Evolutionary conservation across 2,888 invertebrate species (phyloP), one percentile per base, ranked within the genome.

Genomic region (Globia sparganii): DNA sequence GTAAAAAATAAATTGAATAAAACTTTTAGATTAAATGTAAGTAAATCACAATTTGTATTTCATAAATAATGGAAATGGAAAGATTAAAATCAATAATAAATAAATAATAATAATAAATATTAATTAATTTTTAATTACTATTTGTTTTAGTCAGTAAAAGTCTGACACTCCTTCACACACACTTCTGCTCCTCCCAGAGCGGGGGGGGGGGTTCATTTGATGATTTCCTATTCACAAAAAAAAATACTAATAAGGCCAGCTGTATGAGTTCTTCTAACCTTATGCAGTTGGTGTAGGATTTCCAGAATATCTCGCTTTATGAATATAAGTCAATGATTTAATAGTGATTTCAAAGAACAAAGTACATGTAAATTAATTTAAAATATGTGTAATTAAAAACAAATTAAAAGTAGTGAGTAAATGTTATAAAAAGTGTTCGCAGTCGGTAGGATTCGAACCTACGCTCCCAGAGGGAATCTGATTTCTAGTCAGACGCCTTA

Each of bases 381-480:
- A 40, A 65, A n/a, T 37, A 62, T 25, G 4, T 18, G 4, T 37
- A n/a, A 43, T 13, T 61, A 34, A 11, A 34, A 61, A 15, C 6
- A 18, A 43, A 66, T 11, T 21, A 21, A n/a, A 37, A 46, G 21
- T 28, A 28, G 8, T 46, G 21, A 66, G 5, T 2, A 25, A 46
- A 67, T 31, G 31, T 25, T 46, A 21, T 46, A 86, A 91, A 95
- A 93, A 90, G 78, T n/a, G 0, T 91, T 89, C 98, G 98, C 98
- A 98, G 98, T 97, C 98, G 98, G 98, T 98, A 98, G 98, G 98
- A 98, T 97, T 98, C 98, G 98, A 98, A 98, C 98, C 98, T 98
- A 98, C 98, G 98, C 98, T 98, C 98, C 98, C 98, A 98, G 98
- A 98, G 98, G 98, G 98, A 98, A 98, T 98, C 98, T 98, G 98